phyloP scores from a whole-genome alignment of 2,113 vertebrate genomes.

The Nothobranchius furzeri region DNA sequence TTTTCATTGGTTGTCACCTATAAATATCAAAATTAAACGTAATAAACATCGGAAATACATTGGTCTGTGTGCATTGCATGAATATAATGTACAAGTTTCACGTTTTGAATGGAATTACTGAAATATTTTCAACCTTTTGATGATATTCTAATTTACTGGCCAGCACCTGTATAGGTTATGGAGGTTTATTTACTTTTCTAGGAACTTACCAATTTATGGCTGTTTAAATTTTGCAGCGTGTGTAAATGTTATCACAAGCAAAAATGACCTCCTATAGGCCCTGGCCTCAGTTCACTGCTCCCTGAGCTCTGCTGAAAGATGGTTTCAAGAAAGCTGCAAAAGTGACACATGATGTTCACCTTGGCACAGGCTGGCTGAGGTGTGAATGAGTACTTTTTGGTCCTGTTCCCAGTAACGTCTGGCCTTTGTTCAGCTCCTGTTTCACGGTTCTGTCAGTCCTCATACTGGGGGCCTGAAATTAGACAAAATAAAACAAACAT shows the following conservation, averaged over 20 bases:
- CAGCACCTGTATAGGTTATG: background rate
- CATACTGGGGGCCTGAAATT: constrained; percentile 66
- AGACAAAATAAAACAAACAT: constrained; percentile 62
- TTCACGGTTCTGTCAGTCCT: constrained; percentile 54
- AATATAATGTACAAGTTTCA: too few relatives aligned
- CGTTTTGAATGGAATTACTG: too few relatives aligned
- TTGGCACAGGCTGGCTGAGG: constrained; percentile 22
- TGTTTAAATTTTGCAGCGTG: constrained; percentile 6
- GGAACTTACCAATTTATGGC: background rate
- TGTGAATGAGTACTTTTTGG: constrained; percentile 49
- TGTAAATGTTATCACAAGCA: constrained; percentile 11
- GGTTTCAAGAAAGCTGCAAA: constrained; percentile 33
- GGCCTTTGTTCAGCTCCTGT: constrained; percentile 61
- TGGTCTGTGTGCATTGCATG: too few relatives aligned
- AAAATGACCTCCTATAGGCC: constrained; percentile 2
- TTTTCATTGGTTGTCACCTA: too few relatives aligned
- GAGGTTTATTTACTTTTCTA: background rate
- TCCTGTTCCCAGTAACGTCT: constrained; percentile 49
- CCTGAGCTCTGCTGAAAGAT: constrained; percentile 32
- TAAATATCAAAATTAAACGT: too few relatives aligned
- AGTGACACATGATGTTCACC: constrained; percentile 47
- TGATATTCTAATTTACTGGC: too few relatives aligned
- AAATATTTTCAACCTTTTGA: too few relatives aligned
- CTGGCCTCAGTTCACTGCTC: background rate
- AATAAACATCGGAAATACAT: too few relatives aligned